phyloP scores from a whole-genome alignment of 1,140 invertebrate species.

The Manduca sexta region DNA sequence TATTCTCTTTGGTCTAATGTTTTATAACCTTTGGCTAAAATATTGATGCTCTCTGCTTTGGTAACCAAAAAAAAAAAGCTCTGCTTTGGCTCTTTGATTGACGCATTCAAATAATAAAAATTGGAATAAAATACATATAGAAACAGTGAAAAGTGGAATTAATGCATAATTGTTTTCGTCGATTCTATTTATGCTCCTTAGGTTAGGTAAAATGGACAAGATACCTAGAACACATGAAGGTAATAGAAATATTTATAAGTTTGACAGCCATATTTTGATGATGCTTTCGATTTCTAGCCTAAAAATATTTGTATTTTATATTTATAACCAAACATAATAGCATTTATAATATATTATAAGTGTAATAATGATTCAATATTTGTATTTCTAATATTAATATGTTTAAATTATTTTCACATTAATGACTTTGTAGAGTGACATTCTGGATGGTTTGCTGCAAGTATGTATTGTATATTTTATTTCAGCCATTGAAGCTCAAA shows the following conservation, averaged over 20 bases:
- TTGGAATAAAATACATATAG: too few species aligned
- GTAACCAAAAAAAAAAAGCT: too few species aligned
- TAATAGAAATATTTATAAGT: constrained; percentile 52
- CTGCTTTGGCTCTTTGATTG: too few species aligned
- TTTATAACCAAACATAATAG: not conserved
- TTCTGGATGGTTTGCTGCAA: too few species aligned
- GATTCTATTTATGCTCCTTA: constrained; percentile 6
- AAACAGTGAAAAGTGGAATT: not conserved
- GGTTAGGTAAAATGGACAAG: constrained; percentile 77
- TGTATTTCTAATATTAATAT: too few species aligned
- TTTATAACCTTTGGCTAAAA: too few species aligned
- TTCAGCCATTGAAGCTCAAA: constrained; percentile 95
- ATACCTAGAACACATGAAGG: constrained; percentile 87
- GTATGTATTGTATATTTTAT: constrained; percentile 17
- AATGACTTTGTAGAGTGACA: too few species aligned
- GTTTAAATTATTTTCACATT: too few species aligned
- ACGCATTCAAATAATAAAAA: too few species aligned
- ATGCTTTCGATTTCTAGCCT: not conserved
- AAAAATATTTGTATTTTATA: not conserved
- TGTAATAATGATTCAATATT: too few species aligned
- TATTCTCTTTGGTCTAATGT: too few species aligned
- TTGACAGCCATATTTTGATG: constrained; percentile 30
- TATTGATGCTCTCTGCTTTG: too few species aligned
- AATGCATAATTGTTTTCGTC: not conserved
- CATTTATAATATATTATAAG: not conserved